Percentiles rank a stretch among this genome's conserved stretches.
Evolutionary conservation across 2,113 vertebrate genomes (phyloP).

Genomic region (Cinclus cinclus): DNA sequence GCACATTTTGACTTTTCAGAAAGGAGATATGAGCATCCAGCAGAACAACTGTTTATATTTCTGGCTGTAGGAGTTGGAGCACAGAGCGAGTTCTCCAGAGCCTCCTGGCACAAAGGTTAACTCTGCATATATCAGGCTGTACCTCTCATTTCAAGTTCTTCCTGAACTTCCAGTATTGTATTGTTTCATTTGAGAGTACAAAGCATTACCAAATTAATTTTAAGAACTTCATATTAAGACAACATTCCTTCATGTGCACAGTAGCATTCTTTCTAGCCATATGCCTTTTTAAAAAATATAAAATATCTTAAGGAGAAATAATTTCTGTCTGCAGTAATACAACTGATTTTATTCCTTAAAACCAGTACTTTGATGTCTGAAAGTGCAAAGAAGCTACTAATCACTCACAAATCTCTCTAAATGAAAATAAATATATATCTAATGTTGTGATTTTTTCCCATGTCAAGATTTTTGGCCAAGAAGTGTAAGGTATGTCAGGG

Average conservation of each 20-base stretch:
- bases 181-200: neutral
- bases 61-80: neutral
- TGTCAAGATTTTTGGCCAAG: neutral
- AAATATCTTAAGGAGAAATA: neutral
- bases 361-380: neutral
- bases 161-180: neutral
- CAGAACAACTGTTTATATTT: neutral
- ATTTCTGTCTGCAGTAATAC: neutral
- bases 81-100: fast-evolving
- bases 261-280: neutral
- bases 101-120: neutral
- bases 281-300: neutral
- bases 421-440: neutral
- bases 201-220: neutral
- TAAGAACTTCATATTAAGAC: neutral
- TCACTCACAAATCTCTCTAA: neutral
- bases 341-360: neutral
- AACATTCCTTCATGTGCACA: neutral
- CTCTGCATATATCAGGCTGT: neutral
- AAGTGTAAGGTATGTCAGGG: neutral
- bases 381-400: neutral
- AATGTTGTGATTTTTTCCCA: neutral
- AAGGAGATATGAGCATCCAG: neutral
- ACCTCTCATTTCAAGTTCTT: neutral
- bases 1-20: neutral